Evolutionary conservation across 53 echinoderm and acorn worm genomes (phyloP).

Genomic region (Zoroaster sp.): DNA sequence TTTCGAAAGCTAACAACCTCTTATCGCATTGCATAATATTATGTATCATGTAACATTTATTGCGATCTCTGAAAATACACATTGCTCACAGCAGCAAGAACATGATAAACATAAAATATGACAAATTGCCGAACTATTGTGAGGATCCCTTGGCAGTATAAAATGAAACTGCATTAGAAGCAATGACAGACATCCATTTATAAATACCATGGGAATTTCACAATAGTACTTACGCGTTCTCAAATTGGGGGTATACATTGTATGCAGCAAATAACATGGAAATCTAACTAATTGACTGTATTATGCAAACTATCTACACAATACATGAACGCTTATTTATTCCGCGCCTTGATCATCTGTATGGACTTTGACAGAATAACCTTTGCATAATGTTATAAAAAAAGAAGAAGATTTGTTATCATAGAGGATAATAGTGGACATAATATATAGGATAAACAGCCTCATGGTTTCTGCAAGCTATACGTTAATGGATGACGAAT

Average conservation of each 20-base stretch:
- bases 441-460: not conserved
- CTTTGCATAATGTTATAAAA: not conserved
- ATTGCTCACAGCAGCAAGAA: not conserved
- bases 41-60: not conserved
- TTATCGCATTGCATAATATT: too few species aligned
- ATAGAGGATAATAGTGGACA: not conserved
- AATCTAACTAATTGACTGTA: not conserved
- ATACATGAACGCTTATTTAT: not conserved
- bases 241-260: not conserved
- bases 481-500: not conserved
- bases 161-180: not conserved
- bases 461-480: not conserved
- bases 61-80: not conserved
- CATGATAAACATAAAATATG: not conserved
- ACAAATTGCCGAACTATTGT: not conserved
- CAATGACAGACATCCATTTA: not conserved
- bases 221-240: not conserved
- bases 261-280: not conserved
- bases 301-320: slow-evolving; percentile 10
- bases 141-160: not conserved
- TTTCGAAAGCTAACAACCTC: too few species aligned
- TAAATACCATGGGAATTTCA: not conserved
- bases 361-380: slow-evolving; percentile 15
- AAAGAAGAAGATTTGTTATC: not conserved
- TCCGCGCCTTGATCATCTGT: not conserved